Percentiles rank a stretch among this genome's conserved stretches.
phyloP scores from a whole-genome alignment of 2,888 invertebrate genomes.

The Oligia strigilis region DNA sequence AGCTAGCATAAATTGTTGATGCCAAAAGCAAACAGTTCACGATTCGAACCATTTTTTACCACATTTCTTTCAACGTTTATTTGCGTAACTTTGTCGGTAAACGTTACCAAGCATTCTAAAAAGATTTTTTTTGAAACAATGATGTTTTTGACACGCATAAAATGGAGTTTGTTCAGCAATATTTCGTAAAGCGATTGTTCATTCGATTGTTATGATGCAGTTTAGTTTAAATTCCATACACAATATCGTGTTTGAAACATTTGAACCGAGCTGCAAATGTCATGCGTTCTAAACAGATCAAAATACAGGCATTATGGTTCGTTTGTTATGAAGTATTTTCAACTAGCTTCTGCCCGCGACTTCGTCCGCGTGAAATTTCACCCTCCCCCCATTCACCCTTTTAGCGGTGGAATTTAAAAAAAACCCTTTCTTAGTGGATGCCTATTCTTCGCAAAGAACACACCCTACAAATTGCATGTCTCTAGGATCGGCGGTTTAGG shows the following conservation, averaged over 20 bases:
- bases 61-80: conserved; percentile 22
- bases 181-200: neutral
- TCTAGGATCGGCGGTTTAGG: no score
- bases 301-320: neutral
- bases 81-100: conserved; percentile 10
- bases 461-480: no score
- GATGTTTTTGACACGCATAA: conserved; percentile 1
- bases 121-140: neutral
- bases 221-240: conserved; percentile 7
- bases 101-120: conserved; percentile 24
- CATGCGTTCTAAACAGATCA: neutral
- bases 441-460: no score
- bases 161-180: conserved; percentile 4
- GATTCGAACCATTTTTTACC: conserved; percentile 10
- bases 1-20: conserved; percentile 7
- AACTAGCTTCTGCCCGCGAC: no score
- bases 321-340: neutral
- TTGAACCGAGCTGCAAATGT: neutral
- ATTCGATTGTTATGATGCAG: neutral
- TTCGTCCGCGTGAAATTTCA: no score
- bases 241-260: neutral
- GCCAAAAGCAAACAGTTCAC: conserved; percentile 26
- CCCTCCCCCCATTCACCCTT: no score
- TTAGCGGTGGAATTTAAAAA: no score
- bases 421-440: no score